phyloP scores from a whole-genome alignment of 2,113 vertebrate genomes.

The Brachionichthys hirsutus region DNA sequence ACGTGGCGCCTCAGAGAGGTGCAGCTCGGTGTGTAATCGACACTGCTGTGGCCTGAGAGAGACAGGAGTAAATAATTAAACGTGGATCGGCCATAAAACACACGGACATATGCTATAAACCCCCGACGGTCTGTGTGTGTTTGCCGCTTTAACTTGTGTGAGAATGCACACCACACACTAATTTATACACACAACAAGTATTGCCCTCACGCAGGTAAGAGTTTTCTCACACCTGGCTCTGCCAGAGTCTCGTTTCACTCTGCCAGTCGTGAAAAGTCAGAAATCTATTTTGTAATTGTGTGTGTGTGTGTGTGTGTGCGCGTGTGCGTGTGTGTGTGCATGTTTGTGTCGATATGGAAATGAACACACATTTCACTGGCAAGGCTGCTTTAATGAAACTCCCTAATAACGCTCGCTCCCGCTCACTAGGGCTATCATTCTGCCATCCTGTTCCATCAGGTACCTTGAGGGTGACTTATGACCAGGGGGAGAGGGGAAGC shows the following conservation, averaged over 20 bases:
- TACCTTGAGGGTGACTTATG: slow-evolving; percentile 50
- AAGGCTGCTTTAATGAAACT: slow-evolving; percentile 35
- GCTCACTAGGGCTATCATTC: slow-evolving; percentile 34
- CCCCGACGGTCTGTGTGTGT: slow-evolving; percentile 22
- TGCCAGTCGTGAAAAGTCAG: too few relatives aligned
- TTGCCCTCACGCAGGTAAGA: not conserved
- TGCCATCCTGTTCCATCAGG: slow-evolving; percentile 27
- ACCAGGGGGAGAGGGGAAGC: slow-evolving; percentile 11
- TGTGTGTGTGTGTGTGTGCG: not conserved
- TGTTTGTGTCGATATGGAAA: not conserved
- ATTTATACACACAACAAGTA: not conserved
- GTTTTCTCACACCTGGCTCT: slow-evolving; percentile 12
- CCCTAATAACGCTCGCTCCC: slow-evolving; percentile 14
- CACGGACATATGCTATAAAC: slow-evolving; percentile 44
- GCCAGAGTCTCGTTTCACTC: too few relatives aligned
- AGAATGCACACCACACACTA: slow-evolving; percentile 21
- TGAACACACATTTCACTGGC: slow-evolving; percentile 15
- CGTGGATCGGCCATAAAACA: slow-evolving; percentile 67
- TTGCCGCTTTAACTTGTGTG: slow-evolving; percentile 15
- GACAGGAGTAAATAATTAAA: slow-evolving; percentile 79
- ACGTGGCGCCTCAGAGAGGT: slow-evolving; percentile 13
- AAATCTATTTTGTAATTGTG: not conserved
- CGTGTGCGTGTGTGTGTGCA: not conserved
- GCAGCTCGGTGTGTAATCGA: slow-evolving; percentile 55
- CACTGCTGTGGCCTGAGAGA: slow-evolving; percentile 46